Base-by-base conservation (phyloP, 2,113 vertebrate species). In the Tylochromis polylepis region DNA sequence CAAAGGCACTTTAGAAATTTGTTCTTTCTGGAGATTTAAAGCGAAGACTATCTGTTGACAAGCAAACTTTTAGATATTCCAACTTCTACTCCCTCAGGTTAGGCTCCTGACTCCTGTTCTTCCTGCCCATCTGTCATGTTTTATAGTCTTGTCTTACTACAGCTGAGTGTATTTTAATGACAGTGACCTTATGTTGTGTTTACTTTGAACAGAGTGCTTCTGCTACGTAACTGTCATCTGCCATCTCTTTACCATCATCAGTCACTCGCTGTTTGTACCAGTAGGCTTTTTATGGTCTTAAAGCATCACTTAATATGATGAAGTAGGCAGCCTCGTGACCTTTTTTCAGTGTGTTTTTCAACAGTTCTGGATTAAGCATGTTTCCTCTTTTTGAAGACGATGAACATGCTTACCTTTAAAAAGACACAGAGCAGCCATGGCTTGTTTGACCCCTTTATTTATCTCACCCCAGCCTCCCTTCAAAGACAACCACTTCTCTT, bases 101-200 rank as follows among this genome's bases (percentile, higher is more conserved):
- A 18, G 41, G 9, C 41, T 29, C 20, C 11, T 38, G 60, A 65
- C 34, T 65, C 11, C 27, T n/a, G 43, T 46, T 88, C 38, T 89
- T 83, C 57, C 58, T 59, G 31, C 6, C 15, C 2, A 11, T 27
- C 75, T 57, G 79, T 88, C 82, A 72, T 6, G 36, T 41, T 11
- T 5, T 59, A 14, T 27, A 65, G 43, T n/a, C 11, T 18, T 59
- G 81, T 88, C 79, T 81, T 87, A 87, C 80, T 34, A 0, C 24
- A 24, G 70, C 65, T 91, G 78, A 93, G 90, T 92, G 92, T 75
- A 34, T 60, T 91, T 88, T 92, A 93, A 84, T 91, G 88, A 87
- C 43, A n/a, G 59, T 87, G 83, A 82, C 58, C 81, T 93, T 88
- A 88, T 72, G 70, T 56, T 18, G 36, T 90, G 90, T 92, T 94